phyloP scores from a whole-genome alignment of 37 sponge, comb jelly and placozoan genomes.

The Chondrilla cf. caribensis region DNA sequence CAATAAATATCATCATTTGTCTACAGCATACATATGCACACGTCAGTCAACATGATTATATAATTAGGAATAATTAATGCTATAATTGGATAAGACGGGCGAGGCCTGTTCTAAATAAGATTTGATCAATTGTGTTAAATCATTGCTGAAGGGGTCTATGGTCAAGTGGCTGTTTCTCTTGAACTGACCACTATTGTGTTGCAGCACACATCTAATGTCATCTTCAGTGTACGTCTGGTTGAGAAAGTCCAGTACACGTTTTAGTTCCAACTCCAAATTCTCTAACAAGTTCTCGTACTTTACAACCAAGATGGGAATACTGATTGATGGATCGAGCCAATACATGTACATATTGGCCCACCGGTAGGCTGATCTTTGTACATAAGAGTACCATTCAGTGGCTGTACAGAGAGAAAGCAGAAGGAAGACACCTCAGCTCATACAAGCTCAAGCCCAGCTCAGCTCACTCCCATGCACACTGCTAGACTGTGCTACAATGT shows the following conservation, averaged over 20 bases:
- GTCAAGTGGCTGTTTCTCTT: conserved; percentile 54
- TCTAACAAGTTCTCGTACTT: conserved; percentile 59
- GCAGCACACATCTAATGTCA: conserved; percentile 46
- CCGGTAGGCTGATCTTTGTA: conserved; percentile 30
- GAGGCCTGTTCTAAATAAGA: background rate
- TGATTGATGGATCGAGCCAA: conserved; percentile 44
- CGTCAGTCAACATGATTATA: too few species aligned
- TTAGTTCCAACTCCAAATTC: conserved; percentile 46
- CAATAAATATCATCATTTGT: too few species aligned
- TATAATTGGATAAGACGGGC: background rate
- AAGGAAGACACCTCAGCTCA: background rate
- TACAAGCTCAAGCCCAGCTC: background rate
- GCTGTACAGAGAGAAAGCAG: background rate
- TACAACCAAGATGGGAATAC: conserved; percentile 49
- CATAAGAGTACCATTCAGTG: conserved; percentile 63
- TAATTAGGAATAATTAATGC: background rate
- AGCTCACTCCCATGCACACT: background rate
- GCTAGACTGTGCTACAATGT: too few species aligned
- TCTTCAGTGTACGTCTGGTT: conserved; percentile 15
- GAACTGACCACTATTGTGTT: conserved; percentile 37
- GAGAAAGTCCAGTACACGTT: conserved; percentile 54
- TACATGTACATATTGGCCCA: conserved; percentile 52
- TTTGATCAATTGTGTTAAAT: background rate
- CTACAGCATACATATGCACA: too few species aligned
- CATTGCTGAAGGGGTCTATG: conserved; percentile 51